phyloP scores from a whole-genome alignment of 35 echinoderm and acorn worm genomes.

The Ophiothrix spiculata region DNA sequence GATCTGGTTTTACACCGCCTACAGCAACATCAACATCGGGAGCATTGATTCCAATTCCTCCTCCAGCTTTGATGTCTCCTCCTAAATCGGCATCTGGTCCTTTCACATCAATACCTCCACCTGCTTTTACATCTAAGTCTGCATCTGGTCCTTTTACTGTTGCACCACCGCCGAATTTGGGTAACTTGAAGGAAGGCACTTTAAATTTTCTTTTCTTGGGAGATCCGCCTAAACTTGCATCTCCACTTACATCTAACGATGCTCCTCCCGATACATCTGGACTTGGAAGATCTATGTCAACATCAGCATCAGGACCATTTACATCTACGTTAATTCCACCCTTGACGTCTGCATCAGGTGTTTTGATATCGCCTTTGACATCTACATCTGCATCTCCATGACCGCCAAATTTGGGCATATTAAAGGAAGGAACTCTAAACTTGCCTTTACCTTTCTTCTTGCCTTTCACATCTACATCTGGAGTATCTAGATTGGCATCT shows the following conservation, averaged over 20 bases:
- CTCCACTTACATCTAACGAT: neutral
- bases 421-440: slow-evolving; percentile 23
- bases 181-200: slow-evolving; percentile 1
- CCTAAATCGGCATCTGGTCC: slow-evolving; percentile 38
- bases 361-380: slow-evolving; percentile 4
- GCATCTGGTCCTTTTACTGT: slow-evolving; percentile 31
- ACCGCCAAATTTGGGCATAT: slow-evolving; percentile 4
- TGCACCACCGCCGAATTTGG: slow-evolving; percentile 40
- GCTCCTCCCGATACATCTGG: slow-evolving; percentile 24
- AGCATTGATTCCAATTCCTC: slow-evolving; percentile 1
- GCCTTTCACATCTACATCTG: slow-evolving; percentile 25
- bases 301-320: slow-evolving; percentile 36
- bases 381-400: slow-evolving; percentile 17
- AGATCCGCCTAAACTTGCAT: slow-evolving; percentile 1
- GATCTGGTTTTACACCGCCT: slow-evolving; percentile 29
- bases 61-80: slow-evolving; percentile 9
- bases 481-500: slow-evolving; percentile 18
- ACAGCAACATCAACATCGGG: slow-evolving; percentile 8
- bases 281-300: slow-evolving; percentile 27
- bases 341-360: slow-evolving; percentile 10
- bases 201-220: neutral
- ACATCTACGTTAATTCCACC: slow-evolving; percentile 27
- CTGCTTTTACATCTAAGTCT: slow-evolving; percentile 15
- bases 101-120: slow-evolving; percentile 18
- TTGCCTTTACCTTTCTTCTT: slow-evolving; percentile 28